A percentile compares a stretch with the other conserved stretches of the same genome.
Evolutionary conservation across 2,888 invertebrate genomes (phyloP).

Genomic region (Anarsia innoxiella): DNA sequence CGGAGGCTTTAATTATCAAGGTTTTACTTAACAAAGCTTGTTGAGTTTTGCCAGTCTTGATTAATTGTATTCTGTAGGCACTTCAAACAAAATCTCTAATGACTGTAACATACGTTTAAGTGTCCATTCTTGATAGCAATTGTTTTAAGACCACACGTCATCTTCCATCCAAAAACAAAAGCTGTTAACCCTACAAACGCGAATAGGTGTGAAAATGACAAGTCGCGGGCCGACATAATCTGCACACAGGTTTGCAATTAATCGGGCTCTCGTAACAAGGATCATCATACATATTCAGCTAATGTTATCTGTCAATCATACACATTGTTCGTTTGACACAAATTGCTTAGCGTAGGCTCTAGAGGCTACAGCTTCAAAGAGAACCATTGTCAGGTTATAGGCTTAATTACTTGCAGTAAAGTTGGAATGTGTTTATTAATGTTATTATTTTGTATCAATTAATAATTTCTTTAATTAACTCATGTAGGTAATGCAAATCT

Average conservation of each 20-base stretch:
- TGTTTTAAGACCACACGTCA: not conserved
- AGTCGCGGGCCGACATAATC: constrained; percentile 37
- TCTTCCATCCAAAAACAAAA: not conserved
- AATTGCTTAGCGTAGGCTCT: constrained; percentile 59
- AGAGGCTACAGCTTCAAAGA: too few relatives aligned
- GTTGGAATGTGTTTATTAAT: too few relatives aligned
- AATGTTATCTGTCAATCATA: constrained; percentile 51
- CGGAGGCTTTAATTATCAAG: too few relatives aligned
- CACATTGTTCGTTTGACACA: constrained; percentile 57
- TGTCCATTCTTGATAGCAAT: not conserved
- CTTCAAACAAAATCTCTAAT: not conserved
- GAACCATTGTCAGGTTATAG: too few relatives aligned
- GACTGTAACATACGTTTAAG: not conserved
- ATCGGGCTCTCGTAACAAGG: constrained; percentile 52
- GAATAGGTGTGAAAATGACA: constrained; percentile 63
- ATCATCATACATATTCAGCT: constrained; percentile 61
- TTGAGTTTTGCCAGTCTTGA: too few relatives aligned
- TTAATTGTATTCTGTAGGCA: too few relatives aligned
- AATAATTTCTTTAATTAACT: too few relatives aligned
- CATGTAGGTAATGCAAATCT: too few relatives aligned
- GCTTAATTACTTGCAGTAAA: too few relatives aligned
- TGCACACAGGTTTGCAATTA: constrained; percentile 44
- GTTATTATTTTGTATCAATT: too few relatives aligned
- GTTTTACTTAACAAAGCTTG: too few relatives aligned
- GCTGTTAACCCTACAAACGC: constrained; percentile 37